Conservation (phyloP, 2,113 vertebrate species). For the Hippocampus zosterae region DNA sequence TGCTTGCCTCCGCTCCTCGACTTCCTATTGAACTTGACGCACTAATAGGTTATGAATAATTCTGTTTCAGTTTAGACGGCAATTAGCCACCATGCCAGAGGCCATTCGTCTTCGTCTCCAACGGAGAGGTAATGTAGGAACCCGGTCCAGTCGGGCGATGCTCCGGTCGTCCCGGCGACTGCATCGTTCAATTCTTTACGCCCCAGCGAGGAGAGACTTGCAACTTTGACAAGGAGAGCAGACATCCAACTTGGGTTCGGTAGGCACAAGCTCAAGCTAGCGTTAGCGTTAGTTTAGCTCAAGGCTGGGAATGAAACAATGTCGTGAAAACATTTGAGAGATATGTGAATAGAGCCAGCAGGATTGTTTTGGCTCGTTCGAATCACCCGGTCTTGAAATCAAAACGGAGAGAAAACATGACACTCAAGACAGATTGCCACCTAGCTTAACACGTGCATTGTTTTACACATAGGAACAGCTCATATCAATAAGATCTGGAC, state of each 20-base stretch:
- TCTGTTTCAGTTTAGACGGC: conserved; percentile 74
- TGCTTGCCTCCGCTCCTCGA: conserved; percentile 20
- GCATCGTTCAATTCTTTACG: conserved; percentile 32
- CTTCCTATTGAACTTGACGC: conserved; percentile 70
- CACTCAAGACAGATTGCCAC: too few relatives aligned
- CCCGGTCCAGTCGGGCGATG: conserved; percentile 37
- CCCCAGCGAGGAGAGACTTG: conserved; percentile 28
- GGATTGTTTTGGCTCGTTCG: not conserved
- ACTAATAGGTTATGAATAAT: conserved; percentile 81
- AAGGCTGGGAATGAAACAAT: not conserved
- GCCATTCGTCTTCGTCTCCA: conserved; percentile 65
- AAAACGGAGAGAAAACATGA: not conserved
- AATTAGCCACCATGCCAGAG: conserved; percentile 71
- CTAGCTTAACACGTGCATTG: too few relatives aligned
- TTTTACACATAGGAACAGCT: too few relatives aligned
- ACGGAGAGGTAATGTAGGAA: conserved; percentile 62
- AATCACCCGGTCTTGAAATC: not conserved
- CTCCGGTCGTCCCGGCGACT: conserved; percentile 31
- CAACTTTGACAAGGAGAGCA: not conserved
- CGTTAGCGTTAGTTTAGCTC: not conserved
- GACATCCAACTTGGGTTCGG: not conserved
- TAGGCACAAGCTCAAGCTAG: not conserved
- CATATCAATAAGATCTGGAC: too few relatives aligned
- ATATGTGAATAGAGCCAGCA: not conserved
- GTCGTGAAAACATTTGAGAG: not conserved